Conservation (phyloP, 37 sponge, comb jelly and placozoan species). For the Bolinopsis microptera region DNA sequence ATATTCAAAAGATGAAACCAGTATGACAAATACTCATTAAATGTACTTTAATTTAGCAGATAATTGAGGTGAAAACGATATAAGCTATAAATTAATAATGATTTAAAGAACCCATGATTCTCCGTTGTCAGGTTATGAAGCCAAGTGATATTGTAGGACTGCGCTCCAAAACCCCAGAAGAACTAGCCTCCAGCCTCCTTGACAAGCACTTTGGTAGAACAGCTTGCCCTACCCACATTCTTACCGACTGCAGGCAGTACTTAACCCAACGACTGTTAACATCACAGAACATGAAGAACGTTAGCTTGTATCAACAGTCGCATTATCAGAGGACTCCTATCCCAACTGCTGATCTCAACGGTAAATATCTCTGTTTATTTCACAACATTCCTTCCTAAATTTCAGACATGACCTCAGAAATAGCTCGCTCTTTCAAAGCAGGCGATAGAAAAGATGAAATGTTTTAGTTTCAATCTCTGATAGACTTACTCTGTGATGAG, state of each 20-base stretch:
- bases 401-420: too few species aligned
- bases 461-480: too few species aligned
- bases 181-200: not conserved
- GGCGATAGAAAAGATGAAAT: too few species aligned
- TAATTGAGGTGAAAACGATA: too few species aligned
- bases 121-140: slow-evolving; percentile 42
- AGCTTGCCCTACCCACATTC: slow-evolving; percentile 18
- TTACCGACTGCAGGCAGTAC: slow-evolving; percentile 44
- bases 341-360: not conserved
- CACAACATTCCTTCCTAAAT: too few species aligned
- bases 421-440: too few species aligned
- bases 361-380: not conserved
- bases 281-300: not conserved
- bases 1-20: too few species aligned
- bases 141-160: slow-evolving; percentile 10
- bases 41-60: too few species aligned
- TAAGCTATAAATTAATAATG: too few species aligned
- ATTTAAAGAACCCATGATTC: too few species aligned
- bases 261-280: slow-evolving; percentile 25
- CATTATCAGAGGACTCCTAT: slow-evolving; percentile 10
- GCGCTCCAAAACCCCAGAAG: not conserved
- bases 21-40: too few species aligned
- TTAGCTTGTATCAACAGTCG: not conserved
- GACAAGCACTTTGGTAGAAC: slow-evolving; percentile 56
- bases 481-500: too few species aligned